phyloP scores from a whole-genome alignment of 2,113 vertebrate species.

The Catharus minimus region DNA sequence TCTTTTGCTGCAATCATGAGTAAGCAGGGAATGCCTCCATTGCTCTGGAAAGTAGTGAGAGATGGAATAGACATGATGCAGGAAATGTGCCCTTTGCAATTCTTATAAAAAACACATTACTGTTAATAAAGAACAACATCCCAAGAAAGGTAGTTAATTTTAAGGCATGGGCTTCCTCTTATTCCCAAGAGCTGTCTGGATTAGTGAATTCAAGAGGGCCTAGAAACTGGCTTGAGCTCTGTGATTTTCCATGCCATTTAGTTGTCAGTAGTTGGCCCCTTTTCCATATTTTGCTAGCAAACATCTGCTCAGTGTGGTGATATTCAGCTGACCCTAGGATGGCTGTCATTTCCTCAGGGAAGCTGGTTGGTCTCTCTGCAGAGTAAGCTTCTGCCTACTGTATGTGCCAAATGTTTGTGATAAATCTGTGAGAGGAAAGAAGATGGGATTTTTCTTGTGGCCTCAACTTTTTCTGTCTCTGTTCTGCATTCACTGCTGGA shows the following conservation, averaged over 20 bases:
- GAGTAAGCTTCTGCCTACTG: background rate
- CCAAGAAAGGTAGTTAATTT: background rate
- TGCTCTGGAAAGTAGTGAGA: background rate
- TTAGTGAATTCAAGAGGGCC: background rate
- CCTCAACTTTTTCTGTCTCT: background rate
- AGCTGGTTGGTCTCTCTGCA: background rate
- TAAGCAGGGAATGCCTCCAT: background rate
- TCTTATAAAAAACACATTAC: background rate
- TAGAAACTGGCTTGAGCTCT: background rate
- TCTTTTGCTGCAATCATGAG: background rate
- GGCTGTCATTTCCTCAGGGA: background rate
- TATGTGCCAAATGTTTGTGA: background rate
- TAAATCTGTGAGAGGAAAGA: background rate
- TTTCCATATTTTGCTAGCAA: background rate
- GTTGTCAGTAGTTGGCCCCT: background rate
- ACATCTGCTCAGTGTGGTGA: background rate
- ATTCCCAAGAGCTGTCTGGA: background rate
- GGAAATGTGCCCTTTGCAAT: background rate
- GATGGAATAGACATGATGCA: background rate
- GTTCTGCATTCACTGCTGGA: background rate
- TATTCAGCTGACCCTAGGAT: background rate
- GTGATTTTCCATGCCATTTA: background rate
- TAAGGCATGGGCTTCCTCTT: background rate
- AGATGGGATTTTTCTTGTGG: background rate
- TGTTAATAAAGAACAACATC: background rate